Percentiles rank a stretch among this genome's conserved stretches.
These are phyloP conservation scores for Meiosimyza decipiens DNA, from an alignment of 2,888 invertebrate species.

Conservation along the genomic window DNA sequence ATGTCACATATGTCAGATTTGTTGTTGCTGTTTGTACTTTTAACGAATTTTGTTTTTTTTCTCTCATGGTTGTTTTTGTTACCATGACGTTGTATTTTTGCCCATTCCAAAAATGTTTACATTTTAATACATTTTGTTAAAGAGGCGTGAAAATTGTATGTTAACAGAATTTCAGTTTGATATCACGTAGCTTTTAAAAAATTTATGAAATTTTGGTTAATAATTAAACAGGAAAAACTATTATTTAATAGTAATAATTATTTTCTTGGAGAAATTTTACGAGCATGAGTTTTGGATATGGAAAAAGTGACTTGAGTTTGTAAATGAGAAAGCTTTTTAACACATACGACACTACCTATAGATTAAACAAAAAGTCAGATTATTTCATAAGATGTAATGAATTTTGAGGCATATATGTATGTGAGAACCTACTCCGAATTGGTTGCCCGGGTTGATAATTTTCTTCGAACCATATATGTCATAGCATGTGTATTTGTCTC, in stretches of 20 bases:
- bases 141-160: slow-evolving; percentile 57
- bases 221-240: not conserved
- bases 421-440: too few species aligned
- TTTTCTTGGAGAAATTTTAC: not conserved
- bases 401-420: too few species aligned
- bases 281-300: too few species aligned
- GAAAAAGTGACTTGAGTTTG: too few species aligned
- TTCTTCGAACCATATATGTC: too few species aligned
- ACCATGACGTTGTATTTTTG: slow-evolving; percentile 13
- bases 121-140: slow-evolving; percentile 58
- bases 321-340: too few species aligned
- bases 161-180: slow-evolving; percentile 45
- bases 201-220: slow-evolving; percentile 6
- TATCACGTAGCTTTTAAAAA: slow-evolving; percentile 47
- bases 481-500: too few species aligned
- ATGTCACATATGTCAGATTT: slow-evolving; percentile 33
- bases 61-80: not conserved
- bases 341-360: too few species aligned
- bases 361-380: too few species aligned
- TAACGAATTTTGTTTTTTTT: slow-evolving; percentile 2
- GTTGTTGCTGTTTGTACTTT: not conserved
- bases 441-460: too few species aligned
- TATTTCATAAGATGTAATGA: too few species aligned
- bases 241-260: slow-evolving; percentile 2
- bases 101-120: not conserved